Evolutionary conservation across 2,888 invertebrate genomes (phyloP), one percentile per base, ranked within the genome.

Genomic region (Linyphia triangularis): DNA sequence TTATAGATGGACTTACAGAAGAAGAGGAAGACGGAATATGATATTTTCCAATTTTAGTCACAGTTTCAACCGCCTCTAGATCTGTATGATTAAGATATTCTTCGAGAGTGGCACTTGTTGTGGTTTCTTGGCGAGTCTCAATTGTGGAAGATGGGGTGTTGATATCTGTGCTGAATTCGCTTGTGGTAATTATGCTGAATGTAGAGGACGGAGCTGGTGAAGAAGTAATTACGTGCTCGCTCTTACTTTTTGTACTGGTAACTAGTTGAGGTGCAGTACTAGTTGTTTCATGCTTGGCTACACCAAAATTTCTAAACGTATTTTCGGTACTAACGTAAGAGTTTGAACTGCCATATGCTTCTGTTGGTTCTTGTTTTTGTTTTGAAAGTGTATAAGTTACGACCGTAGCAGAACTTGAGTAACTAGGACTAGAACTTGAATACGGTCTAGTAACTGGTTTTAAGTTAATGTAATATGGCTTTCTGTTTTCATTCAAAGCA

Each of bases 371-470:
- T 30, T 33, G 22, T n/a, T 33, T 67, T 19, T 30, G 67, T 2
- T 16, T 22, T 67, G 67, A 19, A 30, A 33, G 33, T 16, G 75
- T 59, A 33, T 33, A 19, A 5, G 59, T 1, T 7, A 30, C 13
- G 19, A n/a, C n/a, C 3, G 75, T 19, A 22, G 79, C 57, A n/a
- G 67, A 40, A 19, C 61, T 70, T 19, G 61, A 82, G 28, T 26
- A 61, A 28, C 63, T 72, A 6, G 82, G 72, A 63, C 70, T 82
- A n/a, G 82, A 72, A 22, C 59, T 63, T 40, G 82, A n/a, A 28
- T 72, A 82, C 4, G 82, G 72, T 72, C 70, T 82, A n/a, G 82
- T 82, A 22, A 70, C 72, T 40, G 82, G 82, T 51, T 82, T 82
- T 26, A 82, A 43, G 30, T 82, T 82, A 4, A 82, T 70, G 22